phyloP scores from a whole-genome alignment of 2,888 invertebrate genomes.

The Diaperis boleti region DNA sequence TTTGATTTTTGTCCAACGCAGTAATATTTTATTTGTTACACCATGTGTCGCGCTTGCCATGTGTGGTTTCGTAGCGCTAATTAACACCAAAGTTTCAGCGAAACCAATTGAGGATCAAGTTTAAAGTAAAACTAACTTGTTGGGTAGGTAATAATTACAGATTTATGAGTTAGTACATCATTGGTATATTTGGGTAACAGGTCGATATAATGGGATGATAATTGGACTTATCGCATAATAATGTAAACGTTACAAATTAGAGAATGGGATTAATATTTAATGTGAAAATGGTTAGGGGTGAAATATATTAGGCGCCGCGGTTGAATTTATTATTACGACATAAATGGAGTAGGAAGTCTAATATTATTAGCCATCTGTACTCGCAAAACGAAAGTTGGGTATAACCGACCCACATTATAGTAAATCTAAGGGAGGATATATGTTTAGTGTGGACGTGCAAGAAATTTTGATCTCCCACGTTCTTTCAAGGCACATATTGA shows the following conservation, averaged over 20 bases:
- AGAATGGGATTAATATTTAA: slow-evolving; percentile 38
- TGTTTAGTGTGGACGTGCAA: slow-evolving; percentile 52
- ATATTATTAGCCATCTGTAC: slow-evolving; percentile 52
- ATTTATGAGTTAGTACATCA: slow-evolving; percentile 20
- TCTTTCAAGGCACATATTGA: slow-evolving; percentile 48
- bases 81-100: slow-evolving; percentile 13
- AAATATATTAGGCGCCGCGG: slow-evolving; percentile 36
- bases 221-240: slow-evolving; percentile 30
- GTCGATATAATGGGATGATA: slow-evolving; percentile 29
- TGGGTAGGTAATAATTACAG: slow-evolving; percentile 20
- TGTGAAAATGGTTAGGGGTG: slow-evolving; percentile 25
- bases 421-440: slow-evolving; percentile 51
- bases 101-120: slow-evolving; percentile 17
- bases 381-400: slow-evolving; percentile 46
- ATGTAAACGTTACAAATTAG: slow-evolving; percentile 21
- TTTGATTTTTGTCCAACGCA: slow-evolving; percentile 12
- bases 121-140: slow-evolving; percentile 31
- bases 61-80: slow-evolving; percentile 13
- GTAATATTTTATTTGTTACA: slow-evolving; percentile 16
- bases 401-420: slow-evolving; percentile 48
- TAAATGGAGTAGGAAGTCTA: slow-evolving; percentile 48
- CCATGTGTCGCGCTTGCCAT: slow-evolving; percentile 21
- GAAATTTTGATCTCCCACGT: slow-evolving; percentile 48
- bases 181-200: slow-evolving; percentile 32
- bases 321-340: slow-evolving; percentile 39